phyloP scores from a whole-genome alignment of 2,113 vertebrate genomes.

The Melanocharis versteri region DNA sequence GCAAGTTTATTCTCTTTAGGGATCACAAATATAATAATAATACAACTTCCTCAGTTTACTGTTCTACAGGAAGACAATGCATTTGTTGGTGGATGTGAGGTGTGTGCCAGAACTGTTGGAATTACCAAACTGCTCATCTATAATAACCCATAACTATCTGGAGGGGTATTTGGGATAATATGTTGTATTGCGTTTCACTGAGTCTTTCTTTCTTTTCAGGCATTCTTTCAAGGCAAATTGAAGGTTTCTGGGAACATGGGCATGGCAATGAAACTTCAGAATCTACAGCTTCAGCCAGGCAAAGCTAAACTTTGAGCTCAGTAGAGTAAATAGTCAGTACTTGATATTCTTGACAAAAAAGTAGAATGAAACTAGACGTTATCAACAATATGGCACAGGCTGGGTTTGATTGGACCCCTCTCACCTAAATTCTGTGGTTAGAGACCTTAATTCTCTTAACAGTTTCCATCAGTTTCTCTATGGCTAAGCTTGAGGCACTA shows the following conservation, averaged over 20 bases:
- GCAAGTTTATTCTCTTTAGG: neutral
- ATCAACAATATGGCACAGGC: neutral
- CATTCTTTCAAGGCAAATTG: constrained; percentile 92
- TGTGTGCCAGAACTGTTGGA: neutral
- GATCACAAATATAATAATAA: neutral
- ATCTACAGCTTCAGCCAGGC: constrained; percentile 81
- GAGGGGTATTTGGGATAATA: neutral
- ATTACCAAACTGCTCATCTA: neutral
- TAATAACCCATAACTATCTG: neutral
- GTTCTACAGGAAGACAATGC: neutral
- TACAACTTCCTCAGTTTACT: neutral
- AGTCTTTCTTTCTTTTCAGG: constrained; percentile 69
- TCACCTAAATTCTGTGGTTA: constrained; percentile 38
- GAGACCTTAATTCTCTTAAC: constrained; percentile 29
- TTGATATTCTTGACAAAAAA: constrained; percentile 15
- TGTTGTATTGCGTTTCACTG: neutral
- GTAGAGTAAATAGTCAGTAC: constrained; percentile 15
- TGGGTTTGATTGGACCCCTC: constrained; percentile 22
- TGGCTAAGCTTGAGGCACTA: constrained; percentile 41
- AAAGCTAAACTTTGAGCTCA: constrained; percentile 89
- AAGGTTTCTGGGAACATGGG: constrained; percentile 92
- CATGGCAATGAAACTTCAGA: constrained; percentile 94
- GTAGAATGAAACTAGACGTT: constrained; percentile 43
- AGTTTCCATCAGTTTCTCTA: constrained; percentile 24
- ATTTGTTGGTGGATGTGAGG: neutral